phyloP scores from a whole-genome alignment of 1,140 invertebrate species.

The Tetramorium parvispinum region DNA sequence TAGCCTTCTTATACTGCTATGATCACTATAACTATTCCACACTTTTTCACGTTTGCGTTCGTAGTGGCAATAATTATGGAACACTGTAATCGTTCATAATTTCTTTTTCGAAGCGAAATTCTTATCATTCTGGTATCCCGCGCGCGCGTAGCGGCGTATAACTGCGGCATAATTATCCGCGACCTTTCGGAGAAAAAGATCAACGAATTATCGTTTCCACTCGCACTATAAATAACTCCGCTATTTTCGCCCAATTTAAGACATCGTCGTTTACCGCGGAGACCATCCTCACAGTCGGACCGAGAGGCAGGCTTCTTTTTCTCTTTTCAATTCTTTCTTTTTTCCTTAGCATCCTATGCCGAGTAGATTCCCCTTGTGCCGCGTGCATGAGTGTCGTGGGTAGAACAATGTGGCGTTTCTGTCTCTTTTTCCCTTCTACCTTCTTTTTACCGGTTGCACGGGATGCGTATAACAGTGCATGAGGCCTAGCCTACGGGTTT shows the following conservation, averaged over 20 bases:
- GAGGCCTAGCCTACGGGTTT: constrained; percentile 79
- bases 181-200: constrained; percentile 15
- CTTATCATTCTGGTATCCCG: neutral
- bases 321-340: neutral
- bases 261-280: constrained; percentile 19
- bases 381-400: constrained; percentile 76
- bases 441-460: constrained; percentile 65
- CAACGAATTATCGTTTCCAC: neutral
- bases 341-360: constrained; percentile 35
- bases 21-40: constrained; percentile 28
- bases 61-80: neutral
- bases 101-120: constrained; percentile 1
- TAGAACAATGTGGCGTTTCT: constrained; percentile 73
- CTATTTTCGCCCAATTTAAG: constrained; percentile 7
- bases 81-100: neutral
- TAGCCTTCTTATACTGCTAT: constrained; percentile 29
- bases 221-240: constrained; percentile 4
- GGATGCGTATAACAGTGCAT: constrained; percentile 77
- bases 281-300: neutral
- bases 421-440: neutral
- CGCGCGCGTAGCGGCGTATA: neutral
- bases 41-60: neutral
- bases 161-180: constrained; percentile 5
- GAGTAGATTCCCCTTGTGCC: constrained; percentile 50
- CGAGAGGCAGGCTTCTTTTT: neutral